Evolutionary conservation across 2,888 invertebrate genomes (phyloP).

Genomic region (Fissipunctia ypsillon): DNA sequence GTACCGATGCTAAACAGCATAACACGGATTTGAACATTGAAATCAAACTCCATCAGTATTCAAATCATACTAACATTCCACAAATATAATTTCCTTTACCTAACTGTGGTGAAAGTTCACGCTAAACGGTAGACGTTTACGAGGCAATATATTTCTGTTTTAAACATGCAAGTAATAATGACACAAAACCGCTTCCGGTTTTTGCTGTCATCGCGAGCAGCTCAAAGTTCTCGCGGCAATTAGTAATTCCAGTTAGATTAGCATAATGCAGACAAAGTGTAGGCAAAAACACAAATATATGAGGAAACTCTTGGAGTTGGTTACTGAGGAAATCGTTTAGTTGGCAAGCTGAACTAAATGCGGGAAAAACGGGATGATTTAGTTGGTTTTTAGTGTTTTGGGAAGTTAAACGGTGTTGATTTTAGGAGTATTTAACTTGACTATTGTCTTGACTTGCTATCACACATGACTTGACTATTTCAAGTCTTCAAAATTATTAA

Average conservation of each 20-base stretch:
- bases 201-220: conserved; percentile 56
- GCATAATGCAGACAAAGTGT: conserved; percentile 63
- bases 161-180: conserved; percentile 59
- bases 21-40: background rate
- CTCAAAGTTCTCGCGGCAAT: conserved; percentile 60
- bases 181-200: conserved; percentile 60
- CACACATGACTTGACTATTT: too few species aligned
- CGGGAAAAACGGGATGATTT: conserved; percentile 47
- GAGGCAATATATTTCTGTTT: conserved; percentile 47
- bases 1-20: background rate
- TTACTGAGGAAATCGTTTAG: conserved; percentile 52
- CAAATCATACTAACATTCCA: conserved; percentile 12
- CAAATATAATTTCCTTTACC: conserved; percentile 22
- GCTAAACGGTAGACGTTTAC: conserved; percentile 35
- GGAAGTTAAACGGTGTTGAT: background rate
- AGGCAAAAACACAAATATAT: conserved; percentile 67
- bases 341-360: conserved; percentile 42
- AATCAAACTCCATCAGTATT: background rate
- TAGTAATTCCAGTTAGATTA: conserved; percentile 66
- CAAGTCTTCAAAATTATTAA: background rate
- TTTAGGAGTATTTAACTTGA: background rate
- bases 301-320: conserved; percentile 59
- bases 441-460: too few species aligned
- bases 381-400: conserved; percentile 10
- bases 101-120: conserved; percentile 33